These are phyloP conservation scores for Chionodraco myersi DNA, from an alignment of 2,113 vertebrate genomes.

Conservation along the genomic window DNA sequence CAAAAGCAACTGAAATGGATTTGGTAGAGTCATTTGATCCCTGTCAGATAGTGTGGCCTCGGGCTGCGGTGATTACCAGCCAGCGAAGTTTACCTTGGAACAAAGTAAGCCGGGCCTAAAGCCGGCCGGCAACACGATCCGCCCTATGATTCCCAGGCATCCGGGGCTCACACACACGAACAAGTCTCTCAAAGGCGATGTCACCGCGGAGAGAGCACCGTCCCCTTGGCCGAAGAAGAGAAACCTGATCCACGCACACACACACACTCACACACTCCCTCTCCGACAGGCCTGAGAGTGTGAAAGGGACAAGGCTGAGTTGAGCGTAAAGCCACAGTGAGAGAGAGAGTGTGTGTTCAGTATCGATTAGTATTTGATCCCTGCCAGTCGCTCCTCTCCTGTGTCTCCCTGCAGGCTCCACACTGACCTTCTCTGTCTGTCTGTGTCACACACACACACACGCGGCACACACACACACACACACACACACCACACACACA, in stretches of 20 bases:
- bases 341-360: constrained; percentile 50
- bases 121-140: constrained; percentile 66
- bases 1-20: constrained; percentile 61
- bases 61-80: constrained; percentile 52
- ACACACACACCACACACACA: constrained; percentile 24
- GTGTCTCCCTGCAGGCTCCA: constrained; percentile 69
- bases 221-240: constrained; percentile 47
- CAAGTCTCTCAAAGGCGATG: constrained; percentile 50
- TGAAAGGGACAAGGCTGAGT: constrained; percentile 67
- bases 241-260: constrained; percentile 47
- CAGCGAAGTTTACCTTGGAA: constrained; percentile 65
- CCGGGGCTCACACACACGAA: constrained; percentile 65
- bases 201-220: constrained; percentile 50
- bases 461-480: constrained; percentile 39
- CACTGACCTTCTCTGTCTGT: constrained; percentile 71
- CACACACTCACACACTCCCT: neutral
- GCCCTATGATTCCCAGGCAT: constrained; percentile 73
- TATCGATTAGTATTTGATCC: constrained; percentile 82
- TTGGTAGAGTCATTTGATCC: constrained; percentile 65
- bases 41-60: constrained; percentile 52
- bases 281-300: constrained; percentile 47
- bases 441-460: constrained; percentile 41
- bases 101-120: constrained; percentile 70
- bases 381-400: constrained; percentile 60
- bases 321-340: constrained; percentile 43